phyloP scores from a whole-genome alignment of 1,140 invertebrate species.

The Atta cephalotes region DNA sequence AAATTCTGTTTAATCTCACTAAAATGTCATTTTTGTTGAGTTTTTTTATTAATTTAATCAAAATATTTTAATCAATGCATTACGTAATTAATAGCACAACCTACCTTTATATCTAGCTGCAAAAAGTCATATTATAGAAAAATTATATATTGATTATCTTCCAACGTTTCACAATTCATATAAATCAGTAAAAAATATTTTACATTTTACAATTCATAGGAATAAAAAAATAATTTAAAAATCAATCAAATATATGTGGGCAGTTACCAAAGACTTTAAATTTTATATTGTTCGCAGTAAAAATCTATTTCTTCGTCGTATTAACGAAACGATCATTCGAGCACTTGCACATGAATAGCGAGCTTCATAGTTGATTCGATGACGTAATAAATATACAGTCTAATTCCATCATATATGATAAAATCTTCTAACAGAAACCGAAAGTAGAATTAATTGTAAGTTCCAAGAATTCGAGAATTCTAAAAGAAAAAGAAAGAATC shows the following conservation, averaged over 20 bases:
- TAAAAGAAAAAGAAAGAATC: slow-evolving; percentile 9
- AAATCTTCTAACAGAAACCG: slow-evolving; percentile 9
- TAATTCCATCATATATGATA: neutral
- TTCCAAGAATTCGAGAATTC: slow-evolving; percentile 22
- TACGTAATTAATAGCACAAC: neutral
- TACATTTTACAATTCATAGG: neutral
- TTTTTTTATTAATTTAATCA: slow-evolving; percentile 4
- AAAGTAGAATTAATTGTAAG: neutral
- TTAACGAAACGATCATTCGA: neutral
- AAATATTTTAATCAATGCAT: slow-evolving; percentile 5
- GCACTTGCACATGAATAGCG: neutral
- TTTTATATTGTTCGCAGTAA: slow-evolving; percentile 13
- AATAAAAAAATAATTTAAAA: slow-evolving; percentile 2
- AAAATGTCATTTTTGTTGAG: no score
- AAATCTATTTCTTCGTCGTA: slow-evolving; percentile 24
- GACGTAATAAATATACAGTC: slow-evolving; percentile 4
- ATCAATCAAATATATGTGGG: neutral
- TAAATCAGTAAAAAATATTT: neutral
- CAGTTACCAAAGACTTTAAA: neutral
- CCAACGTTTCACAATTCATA: no score
- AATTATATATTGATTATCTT: slow-evolving; percentile 1
- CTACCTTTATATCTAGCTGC: neutral
- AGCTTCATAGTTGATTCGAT: slow-evolving; percentile 8
- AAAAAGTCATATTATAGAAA: neutral
- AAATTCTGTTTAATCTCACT: no score